phyloP scores from a whole-genome alignment of 1,140 invertebrate species.

The Thrips palmi region DNA sequence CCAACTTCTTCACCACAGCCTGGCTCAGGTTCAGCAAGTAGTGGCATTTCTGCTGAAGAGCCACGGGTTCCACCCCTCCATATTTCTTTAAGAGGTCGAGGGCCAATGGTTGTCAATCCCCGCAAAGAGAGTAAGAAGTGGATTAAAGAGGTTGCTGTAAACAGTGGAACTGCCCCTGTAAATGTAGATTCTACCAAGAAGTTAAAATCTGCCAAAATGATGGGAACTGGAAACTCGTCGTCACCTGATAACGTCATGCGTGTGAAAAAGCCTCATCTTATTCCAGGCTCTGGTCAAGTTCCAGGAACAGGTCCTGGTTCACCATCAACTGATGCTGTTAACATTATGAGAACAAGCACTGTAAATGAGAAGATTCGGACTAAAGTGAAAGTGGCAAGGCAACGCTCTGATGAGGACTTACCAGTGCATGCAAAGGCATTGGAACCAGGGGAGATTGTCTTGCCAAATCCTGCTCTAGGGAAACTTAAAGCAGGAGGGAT shows the following conservation, averaged over 20 bases:
- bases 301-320: too few relatives aligned
- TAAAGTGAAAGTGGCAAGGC: too few relatives aligned
- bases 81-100: slow-evolving; percentile 65
- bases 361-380: too few relatives aligned
- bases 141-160: too few relatives aligned
- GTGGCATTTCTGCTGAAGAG: slow-evolving; percentile 27
- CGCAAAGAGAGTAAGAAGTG: slow-evolving; percentile 51
- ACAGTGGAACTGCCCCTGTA: too few relatives aligned
- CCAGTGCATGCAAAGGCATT: too few relatives aligned
- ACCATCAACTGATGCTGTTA: too few relatives aligned
- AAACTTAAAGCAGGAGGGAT: slow-evolving; percentile 5
- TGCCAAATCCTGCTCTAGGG: slow-evolving; percentile 8
- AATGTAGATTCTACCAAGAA: slow-evolving; percentile 6
- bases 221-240: background rate
- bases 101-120: slow-evolving; percentile 68
- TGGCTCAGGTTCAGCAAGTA: slow-evolving; percentile 6
- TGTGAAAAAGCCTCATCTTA: slow-evolving; percentile 11
- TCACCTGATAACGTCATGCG: slow-evolving; percentile 2
- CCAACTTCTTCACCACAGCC: slow-evolving; percentile 7
- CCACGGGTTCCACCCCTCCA: slow-evolving; percentile 73
- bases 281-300: slow-evolving; percentile 8
- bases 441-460: slow-evolving; percentile 8
- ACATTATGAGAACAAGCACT: too few relatives aligned
- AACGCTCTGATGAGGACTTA: too few relatives aligned
- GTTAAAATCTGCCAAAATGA: slow-evolving; percentile 6